Base-by-base conservation (phyloP, 2,888 invertebrate genomes). In the Toxonevra muliebris region DNA sequence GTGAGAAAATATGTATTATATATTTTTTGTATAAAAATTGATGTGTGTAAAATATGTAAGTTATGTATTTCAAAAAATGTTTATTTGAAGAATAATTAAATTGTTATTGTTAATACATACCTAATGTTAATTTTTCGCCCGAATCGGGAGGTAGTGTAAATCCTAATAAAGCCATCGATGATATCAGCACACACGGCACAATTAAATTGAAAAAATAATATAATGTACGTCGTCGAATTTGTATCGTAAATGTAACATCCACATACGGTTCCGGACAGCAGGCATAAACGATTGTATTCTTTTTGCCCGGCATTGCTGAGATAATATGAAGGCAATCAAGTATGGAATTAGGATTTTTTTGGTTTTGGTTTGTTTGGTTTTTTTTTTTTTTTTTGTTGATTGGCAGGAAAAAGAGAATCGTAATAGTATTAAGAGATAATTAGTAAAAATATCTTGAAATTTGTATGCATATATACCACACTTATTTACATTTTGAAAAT, bases 121-220 rank as follows among this genome's bases (percentile, higher is more conserved):
- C 86, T 83, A 86, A 81, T 73, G 86, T 86, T 76, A 86, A 73
- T 79, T 86, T 86, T 76, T 86, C 86, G 76, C 86, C 86, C 76
- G 85, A 86, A 76, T 99, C 98, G 71, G 98, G 98, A 75, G 99
- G 98, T 84, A 99, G 89, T 75, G 97, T 96, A 89, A 99, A 99
- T 76, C 98, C 97, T 81, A 99, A 90, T 77, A 99, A 91, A 77
- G 98, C 97, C 95, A 98, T 97, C 77, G 97, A 96, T 74, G 98
- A 96, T 86, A 99, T 98, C 82, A 99, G 91, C 82, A 98, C 96
- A 86, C 98, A 98, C 77, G 98, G 99, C 82, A 98, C 96, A 87
- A 99, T 98, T 87, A 99, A 91, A 89, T 99, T 99, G 91, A 98
- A 97, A 88, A 97, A 97, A 89, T 98, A 98, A 90, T 98, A 98